Conservation (phyloP, 2,888 invertebrate species). For the Embidobia sp. region DNA sequence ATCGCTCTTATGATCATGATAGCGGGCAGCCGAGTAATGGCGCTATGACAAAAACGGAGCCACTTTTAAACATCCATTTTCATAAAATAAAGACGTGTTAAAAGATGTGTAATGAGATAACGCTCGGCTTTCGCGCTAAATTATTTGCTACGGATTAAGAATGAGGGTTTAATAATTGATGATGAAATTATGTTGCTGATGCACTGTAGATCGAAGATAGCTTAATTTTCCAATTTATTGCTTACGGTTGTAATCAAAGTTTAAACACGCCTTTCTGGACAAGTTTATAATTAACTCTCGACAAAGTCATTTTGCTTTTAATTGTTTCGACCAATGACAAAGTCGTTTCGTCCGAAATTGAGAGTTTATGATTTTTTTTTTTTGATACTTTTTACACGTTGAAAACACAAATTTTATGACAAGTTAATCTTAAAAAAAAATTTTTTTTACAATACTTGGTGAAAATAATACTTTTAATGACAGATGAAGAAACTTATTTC, state of each 20-base stretch:
- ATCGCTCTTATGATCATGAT: constrained; percentile 52
- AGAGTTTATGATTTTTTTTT: too few species aligned
- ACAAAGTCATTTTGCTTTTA: too few species aligned
- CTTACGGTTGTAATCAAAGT: background rate
- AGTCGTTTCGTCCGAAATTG: too few species aligned
- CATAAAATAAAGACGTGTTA: constrained; percentile 54
- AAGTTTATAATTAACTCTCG: too few species aligned
- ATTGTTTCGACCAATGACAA: too few species aligned
- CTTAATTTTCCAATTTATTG: constrained; percentile 40
- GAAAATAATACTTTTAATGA: too few species aligned
- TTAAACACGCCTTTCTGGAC: too few species aligned
- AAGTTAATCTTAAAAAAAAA: too few species aligned
- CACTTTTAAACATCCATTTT: constrained; percentile 46
- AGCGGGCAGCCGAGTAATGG: constrained; percentile 15
- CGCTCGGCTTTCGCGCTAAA: background rate
- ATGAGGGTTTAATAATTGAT: constrained; percentile 44
- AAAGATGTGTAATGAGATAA: constrained; percentile 51
- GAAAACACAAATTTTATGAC: too few species aligned
- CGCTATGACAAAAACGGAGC: constrained; percentile 52
- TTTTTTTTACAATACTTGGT: too few species aligned
- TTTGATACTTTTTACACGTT: too few species aligned
- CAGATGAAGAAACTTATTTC: too few species aligned
- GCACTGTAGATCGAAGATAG: constrained; percentile 39
- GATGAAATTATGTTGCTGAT: constrained; percentile 49
- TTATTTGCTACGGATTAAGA: constrained; percentile 19